These are phyloP conservation scores for Toxotes jaculatrix DNA, from an alignment of 2,113 vertebrate genomes.

Conservation along the genomic window DNA sequence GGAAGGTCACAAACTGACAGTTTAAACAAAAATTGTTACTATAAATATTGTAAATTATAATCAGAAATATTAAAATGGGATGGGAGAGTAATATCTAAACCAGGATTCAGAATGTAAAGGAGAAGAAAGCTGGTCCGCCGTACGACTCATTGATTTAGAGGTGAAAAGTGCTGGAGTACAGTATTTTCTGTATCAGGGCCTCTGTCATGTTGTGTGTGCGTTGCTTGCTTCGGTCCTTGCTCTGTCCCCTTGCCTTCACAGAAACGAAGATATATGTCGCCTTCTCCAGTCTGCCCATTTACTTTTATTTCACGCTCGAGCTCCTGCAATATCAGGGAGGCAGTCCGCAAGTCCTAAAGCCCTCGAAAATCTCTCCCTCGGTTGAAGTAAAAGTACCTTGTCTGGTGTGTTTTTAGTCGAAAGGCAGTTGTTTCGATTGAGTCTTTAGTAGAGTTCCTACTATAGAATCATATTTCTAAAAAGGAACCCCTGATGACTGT, in stretches of 20 bases:
- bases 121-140: constrained; percentile 30
- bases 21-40: constrained; percentile 31
- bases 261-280: constrained; percentile 80
- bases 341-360: constrained; percentile 74
- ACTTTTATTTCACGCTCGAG: constrained; percentile 81
- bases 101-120: constrained; percentile 37
- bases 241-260: constrained; percentile 74
- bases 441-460: constrained; percentile 56
- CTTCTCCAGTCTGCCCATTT: constrained; percentile 76
- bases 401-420: constrained; percentile 63
- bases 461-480: constrained; percentile 55
- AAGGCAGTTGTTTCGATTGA: constrained; percentile 66
- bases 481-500: constrained; percentile 30
- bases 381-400: constrained; percentile 70
- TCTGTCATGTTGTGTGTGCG: constrained; percentile 47
- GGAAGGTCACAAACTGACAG: constrained; percentile 26
- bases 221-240: constrained; percentile 52
- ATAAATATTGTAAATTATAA: constrained; percentile 35
- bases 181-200: constrained; percentile 68
- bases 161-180: constrained; percentile 66
- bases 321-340: constrained; percentile 75
- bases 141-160: constrained; percentile 68
- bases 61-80: constrained; percentile 53
- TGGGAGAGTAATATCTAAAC: constrained; percentile 31
- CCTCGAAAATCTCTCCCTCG: constrained; percentile 76